Evolutionary conservation across 2,797 vertebrate genomes (phyloP).

Genomic region (Sparus aurata): DNA sequence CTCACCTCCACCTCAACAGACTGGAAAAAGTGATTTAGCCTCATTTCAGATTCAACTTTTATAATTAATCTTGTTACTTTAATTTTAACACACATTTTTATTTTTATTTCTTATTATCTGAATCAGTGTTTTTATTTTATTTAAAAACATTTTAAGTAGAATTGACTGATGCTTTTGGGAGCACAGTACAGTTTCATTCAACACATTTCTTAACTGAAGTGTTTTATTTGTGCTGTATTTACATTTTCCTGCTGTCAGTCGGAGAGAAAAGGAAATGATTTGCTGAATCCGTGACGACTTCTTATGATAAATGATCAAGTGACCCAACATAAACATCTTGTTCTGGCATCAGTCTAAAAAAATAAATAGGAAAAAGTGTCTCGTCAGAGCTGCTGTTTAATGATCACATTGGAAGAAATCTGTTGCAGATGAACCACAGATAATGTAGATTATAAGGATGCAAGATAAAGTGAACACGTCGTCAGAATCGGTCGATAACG

Average conservation of each 20-base stretch:
- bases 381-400: not conserved
- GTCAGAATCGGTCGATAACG: too few relatives aligned
- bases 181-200: too few relatives aligned
- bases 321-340: conserved; percentile 1
- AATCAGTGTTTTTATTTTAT: too few relatives aligned
- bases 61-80: too few relatives aligned
- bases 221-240: not conserved
- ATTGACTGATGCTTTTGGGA: too few relatives aligned
- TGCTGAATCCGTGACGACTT: not conserved
- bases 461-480: too few relatives aligned
- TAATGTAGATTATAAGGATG: not conserved
- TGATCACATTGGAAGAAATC: conserved; percentile 1
- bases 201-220: not conserved
- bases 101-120: too few relatives aligned
- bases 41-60: not conserved
- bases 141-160: too few relatives aligned
- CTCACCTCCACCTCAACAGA: not conserved
- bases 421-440: not conserved
- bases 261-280: not conserved
- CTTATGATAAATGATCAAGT: conserved; percentile 24
- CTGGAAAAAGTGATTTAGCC: not conserved
- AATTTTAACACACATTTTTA: too few relatives aligned
- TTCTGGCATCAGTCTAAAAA: not conserved
- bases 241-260: conserved; percentile 1
- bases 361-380: not conserved